Evolutionary conservation across 2,113 vertebrate genomes (phyloP), one percentile per base, ranked within the genome.

Genomic region (Actenoides hombroni): DNA sequence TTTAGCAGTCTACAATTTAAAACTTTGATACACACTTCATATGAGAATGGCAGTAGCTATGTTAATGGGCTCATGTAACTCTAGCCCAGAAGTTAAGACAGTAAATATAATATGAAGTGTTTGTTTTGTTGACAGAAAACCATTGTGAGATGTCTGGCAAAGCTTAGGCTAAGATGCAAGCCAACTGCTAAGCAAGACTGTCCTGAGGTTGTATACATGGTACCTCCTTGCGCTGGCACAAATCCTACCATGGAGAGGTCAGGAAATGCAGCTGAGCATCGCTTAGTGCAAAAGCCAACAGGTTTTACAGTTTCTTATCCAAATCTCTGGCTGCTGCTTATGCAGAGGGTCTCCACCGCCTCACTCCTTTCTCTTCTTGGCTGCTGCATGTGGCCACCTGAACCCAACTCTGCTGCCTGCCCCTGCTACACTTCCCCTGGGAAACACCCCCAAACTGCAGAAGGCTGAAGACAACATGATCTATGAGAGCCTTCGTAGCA

Each of bases 301-400:
- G 12, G 14, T 35, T 91, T 83, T 46, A 70, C 1, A 2, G 5
- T 60, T 84, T n/a, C 29, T 69, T 21, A 49, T 79, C 56, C 44
- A 75, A 85, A 78, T 6, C 7, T 54, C 26, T 44, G 54, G 19
- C 29, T 68, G n/a, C 12, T 9, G 6, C 29, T 61, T 19, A 35
- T 13, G 16, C 1, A 3, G 13, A 70, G 2, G 23, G 26, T 40
- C 37, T 65, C 64, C 6, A 37, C n/a, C 1, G 0, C 73, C 23
- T 74, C 20, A 16, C 2, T 11, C 16, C 23, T 8, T 88, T 39
- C n/a, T 61, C 15, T 40, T 23, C 42, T 59, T 13, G 26, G 29
- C 18, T 56, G 28, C 79, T 56, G 39, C 35, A 24, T 4, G 31
- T 4, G 54, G 35, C 25, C 31, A 64, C 11, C 16, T 1, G 2